These are phyloP conservation scores for Condylura cristata DNA, from an alignment of 2,113 vertebrate species.

Conservation along the genomic window DNA sequence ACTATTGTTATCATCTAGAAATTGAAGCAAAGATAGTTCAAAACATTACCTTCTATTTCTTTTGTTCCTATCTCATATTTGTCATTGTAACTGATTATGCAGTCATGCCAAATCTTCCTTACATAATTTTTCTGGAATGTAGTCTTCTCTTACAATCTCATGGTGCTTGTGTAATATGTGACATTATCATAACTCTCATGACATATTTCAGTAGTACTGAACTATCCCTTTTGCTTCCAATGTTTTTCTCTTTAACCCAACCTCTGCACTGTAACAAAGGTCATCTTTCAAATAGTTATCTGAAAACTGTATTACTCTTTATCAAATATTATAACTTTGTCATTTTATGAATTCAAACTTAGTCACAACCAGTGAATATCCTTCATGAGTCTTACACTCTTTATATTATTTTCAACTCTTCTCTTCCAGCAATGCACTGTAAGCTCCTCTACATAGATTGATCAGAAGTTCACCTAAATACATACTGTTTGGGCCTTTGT, in stretches of 20 bases:
- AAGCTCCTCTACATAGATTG: background rate
- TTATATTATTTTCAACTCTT: background rate
- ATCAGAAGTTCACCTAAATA: background rate
- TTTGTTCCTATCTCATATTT: background rate
- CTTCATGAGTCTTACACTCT: background rate
- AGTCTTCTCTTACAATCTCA: background rate
- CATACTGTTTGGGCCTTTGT: background rate
- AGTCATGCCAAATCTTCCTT: background rate
- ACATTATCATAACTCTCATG: background rate
- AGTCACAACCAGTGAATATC: background rate
- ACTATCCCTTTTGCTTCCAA: background rate
- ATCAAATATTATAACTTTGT: background rate
- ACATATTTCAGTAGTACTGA: background rate
- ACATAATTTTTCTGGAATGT: background rate
- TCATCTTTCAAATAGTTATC: background rate
- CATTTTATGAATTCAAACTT: background rate
- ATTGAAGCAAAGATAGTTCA: background rate
- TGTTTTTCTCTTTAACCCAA: background rate
- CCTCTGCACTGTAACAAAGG: background rate
- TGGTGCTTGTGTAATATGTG: background rate
- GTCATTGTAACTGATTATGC: background rate
- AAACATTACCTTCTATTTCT: background rate
- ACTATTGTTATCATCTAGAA: background rate
- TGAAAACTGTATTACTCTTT: background rate
- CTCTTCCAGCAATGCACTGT: background rate